These are phyloP conservation scores for Nasalis larvatus DNA, from an alignment of 2,113 vertebrate species.

Conservation along the genomic window DNA sequence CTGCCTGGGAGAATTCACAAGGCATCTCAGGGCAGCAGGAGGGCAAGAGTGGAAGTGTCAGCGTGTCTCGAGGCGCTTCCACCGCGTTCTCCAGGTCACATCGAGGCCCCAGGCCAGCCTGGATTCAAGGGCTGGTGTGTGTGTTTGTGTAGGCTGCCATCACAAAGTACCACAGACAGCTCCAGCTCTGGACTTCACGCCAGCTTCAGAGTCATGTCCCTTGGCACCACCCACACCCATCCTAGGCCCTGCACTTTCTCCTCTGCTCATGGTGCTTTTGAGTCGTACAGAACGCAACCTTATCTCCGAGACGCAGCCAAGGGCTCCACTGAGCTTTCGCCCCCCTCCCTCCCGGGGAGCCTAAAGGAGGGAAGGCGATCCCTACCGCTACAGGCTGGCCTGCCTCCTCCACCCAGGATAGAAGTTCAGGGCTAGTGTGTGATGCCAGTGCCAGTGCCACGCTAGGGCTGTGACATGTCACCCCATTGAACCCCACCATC, in stretches of 20 bases:
- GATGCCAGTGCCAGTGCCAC: too few relatives aligned
- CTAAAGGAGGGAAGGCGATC: background rate
- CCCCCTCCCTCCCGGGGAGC: rapidly evolving
- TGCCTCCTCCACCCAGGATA: background rate
- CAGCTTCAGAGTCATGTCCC: background rate
- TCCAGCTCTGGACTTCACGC: too few relatives aligned
- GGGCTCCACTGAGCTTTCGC: background rate
- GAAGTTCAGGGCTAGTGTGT: background rate
- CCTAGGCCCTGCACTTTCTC: background rate
- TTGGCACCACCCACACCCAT: background rate
- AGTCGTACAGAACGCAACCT: background rate
- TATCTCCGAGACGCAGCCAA: background rate
- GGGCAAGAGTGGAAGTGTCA: background rate
- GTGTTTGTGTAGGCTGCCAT: background rate
- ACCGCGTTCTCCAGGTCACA: background rate
- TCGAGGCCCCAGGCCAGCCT: background rate
- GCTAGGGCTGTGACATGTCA: background rate
- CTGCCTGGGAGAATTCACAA: background rate
- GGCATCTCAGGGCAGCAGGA: background rate
- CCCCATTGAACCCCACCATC: background rate
- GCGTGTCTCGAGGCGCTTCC: background rate
- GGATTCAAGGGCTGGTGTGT: background rate
- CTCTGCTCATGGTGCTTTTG: background rate
- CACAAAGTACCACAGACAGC: too few relatives aligned
- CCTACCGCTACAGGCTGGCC: too few relatives aligned